Evolutionary conservation across 2,113 vertebrate species (phyloP).

Genomic region (Sylvietta virens): DNA sequence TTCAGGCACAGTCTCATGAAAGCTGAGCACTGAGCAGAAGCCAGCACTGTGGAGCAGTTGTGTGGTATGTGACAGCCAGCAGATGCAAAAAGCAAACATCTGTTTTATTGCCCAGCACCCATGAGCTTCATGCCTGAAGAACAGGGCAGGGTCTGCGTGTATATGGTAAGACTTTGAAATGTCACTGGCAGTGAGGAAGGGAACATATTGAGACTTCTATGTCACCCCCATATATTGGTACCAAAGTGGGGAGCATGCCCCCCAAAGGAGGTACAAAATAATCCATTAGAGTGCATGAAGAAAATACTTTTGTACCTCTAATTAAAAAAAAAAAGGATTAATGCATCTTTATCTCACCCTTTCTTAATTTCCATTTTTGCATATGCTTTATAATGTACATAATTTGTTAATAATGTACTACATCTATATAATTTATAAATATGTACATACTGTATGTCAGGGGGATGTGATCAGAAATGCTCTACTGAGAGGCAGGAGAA

Average conservation of each 20-base stretch:
- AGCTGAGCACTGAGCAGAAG: neutral
- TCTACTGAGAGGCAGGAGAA: neutral
- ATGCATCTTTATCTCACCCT: neutral
- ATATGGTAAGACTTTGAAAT: neutral
- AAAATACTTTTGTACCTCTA: neutral
- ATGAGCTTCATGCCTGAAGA: neutral
- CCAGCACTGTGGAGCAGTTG: neutral
- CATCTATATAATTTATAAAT: neutral
- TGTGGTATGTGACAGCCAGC: neutral
- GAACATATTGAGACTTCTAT: neutral
- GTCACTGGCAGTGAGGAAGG: neutral
- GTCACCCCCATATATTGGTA: neutral
- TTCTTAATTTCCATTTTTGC: neutral
- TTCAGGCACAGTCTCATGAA: neutral
- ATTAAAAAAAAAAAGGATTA: neutral
- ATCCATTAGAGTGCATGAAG: neutral
- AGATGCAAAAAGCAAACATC: neutral
- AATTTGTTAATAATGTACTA: neutral
- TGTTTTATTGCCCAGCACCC: neutral
- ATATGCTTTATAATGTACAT: neutral
- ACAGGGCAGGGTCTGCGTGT: neutral
- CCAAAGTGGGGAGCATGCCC: neutral
- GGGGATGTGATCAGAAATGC: neutral
- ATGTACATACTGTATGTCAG: fast-evolving
- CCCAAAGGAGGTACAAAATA: neutral